A percentile compares a stretch with the other conserved stretches of the same genome.
These are phyloP conservation scores for Heteractis magnifica DNA, from an alignment of 92 coral and sea anemone genomes.

Conservation along the genomic window DNA sequence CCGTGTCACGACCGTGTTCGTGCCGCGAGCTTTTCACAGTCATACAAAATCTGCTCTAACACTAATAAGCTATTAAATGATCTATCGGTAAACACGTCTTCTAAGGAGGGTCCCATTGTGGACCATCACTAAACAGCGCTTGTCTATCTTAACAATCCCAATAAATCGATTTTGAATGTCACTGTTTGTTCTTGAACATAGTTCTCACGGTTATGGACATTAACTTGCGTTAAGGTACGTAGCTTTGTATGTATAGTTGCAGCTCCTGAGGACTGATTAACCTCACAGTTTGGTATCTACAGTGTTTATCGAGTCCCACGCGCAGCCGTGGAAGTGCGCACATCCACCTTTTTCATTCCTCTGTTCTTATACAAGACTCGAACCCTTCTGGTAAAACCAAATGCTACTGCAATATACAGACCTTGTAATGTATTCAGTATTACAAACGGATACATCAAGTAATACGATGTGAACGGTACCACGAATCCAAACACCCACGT, in stretches of 20 bases:
- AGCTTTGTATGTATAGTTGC: neutral
- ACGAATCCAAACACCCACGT: constrained; percentile 55
- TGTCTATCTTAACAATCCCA: neutral
- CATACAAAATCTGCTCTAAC: too few relatives aligned
- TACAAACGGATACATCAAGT: constrained; percentile 44
- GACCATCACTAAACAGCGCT: too few relatives aligned
- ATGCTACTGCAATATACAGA: neutral
- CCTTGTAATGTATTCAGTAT: constrained; percentile 18
- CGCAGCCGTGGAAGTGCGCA: too few relatives aligned
- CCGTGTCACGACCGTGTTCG: too few relatives aligned
- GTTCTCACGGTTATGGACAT: neutral
- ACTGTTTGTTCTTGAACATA: neutral
- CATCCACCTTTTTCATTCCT: neutral
- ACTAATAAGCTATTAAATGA: too few relatives aligned
- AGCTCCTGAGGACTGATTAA: neutral
- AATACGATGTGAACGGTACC: constrained; percentile 32
- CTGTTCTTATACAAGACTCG: neutral
- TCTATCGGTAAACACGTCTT: too few relatives aligned
- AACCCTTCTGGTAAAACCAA: neutral
- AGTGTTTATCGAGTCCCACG: too few relatives aligned
- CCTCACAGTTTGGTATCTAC: neutral
- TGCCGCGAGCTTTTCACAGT: too few relatives aligned
- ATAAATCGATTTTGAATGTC: neutral
- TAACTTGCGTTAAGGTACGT: neutral
- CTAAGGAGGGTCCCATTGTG: too few relatives aligned